Conservation (phyloP, 2,113 vertebrate genomes). For the Chrysochloris asiatica region DNA sequence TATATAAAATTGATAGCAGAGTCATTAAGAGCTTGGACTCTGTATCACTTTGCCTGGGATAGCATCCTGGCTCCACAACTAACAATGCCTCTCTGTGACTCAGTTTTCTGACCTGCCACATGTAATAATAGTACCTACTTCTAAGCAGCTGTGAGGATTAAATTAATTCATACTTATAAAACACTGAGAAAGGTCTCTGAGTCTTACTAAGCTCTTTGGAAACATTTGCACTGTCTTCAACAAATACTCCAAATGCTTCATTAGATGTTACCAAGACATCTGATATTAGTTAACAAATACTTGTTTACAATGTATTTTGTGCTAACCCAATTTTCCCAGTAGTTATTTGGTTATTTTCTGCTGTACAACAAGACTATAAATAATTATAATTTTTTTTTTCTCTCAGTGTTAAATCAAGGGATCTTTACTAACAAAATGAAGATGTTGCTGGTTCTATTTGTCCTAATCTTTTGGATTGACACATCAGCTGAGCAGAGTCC, state of each 20-base stretch:
- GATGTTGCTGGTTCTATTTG: slow-evolving; percentile 48
- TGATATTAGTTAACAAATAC: not conserved
- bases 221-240: not conserved
- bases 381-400: not conserved
- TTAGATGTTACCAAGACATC: not conserved
- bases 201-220: not conserved
- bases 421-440: slow-evolving; percentile 66
- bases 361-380: too few species aligned
- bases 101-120: not conserved
- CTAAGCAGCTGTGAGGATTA: not conserved
- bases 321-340: not conserved
- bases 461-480: slow-evolving; percentile 56
- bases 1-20: too few species aligned
- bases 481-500: slow-evolving; percentile 54
- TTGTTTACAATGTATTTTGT: not conserved
- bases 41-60: not conserved
- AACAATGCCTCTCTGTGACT: not conserved
- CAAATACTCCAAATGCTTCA: not conserved
- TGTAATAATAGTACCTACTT: not conserved
- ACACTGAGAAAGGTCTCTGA: not conserved
- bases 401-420: slow-evolving; percentile 52
- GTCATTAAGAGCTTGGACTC: not conserved
- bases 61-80: not conserved
- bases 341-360: too few species aligned
- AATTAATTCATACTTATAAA: not conserved